phyloP scores from a whole-genome alignment of 1,140 invertebrate species.

The Probaryconus sp. region DNA sequence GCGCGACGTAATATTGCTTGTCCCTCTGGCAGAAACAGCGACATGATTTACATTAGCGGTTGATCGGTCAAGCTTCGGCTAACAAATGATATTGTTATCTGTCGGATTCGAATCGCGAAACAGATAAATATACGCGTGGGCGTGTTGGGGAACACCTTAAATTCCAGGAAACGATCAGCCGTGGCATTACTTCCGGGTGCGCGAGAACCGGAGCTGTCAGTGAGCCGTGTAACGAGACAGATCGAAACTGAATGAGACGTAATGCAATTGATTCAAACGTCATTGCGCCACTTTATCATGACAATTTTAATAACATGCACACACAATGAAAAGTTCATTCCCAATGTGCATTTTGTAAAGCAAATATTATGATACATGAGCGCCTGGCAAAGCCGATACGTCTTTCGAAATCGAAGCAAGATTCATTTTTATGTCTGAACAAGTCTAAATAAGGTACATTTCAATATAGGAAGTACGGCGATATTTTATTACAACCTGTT shows the following conservation, averaged over 20 bases:
- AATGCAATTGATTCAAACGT: constrained; percentile 21
- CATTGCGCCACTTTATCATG: constrained; percentile 36
- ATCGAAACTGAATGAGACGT: constrained; percentile 29
- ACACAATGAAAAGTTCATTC: no score
- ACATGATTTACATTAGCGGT: constrained; percentile 41
- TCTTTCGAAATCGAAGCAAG: constrained; percentile 22
- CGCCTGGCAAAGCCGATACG: not conserved
- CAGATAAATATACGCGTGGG: constrained; percentile 43
- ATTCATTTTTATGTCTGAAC: no score
- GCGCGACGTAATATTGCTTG: constrained; percentile 21
- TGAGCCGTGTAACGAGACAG: constrained; percentile 32
- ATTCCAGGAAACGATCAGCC: constrained; percentile 50
- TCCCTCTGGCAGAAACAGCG: no score
- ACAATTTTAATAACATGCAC: constrained; percentile 25
- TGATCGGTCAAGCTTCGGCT: constrained; percentile 27
- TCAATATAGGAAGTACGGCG: no score
- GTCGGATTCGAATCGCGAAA: constrained; percentile 35
- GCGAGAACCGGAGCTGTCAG: constrained; percentile 24
- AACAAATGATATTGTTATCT: constrained; percentile 54
- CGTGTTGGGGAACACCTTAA: constrained; percentile 42
- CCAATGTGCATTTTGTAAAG: constrained; percentile 15
- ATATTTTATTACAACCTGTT: no score
- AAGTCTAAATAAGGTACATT: no score
- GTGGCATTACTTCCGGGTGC: constrained; percentile 51
- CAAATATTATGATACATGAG: constrained; percentile 26